Conservation (phyloP, 1,140 invertebrate species). For the Penaeus vannamei region DNA sequence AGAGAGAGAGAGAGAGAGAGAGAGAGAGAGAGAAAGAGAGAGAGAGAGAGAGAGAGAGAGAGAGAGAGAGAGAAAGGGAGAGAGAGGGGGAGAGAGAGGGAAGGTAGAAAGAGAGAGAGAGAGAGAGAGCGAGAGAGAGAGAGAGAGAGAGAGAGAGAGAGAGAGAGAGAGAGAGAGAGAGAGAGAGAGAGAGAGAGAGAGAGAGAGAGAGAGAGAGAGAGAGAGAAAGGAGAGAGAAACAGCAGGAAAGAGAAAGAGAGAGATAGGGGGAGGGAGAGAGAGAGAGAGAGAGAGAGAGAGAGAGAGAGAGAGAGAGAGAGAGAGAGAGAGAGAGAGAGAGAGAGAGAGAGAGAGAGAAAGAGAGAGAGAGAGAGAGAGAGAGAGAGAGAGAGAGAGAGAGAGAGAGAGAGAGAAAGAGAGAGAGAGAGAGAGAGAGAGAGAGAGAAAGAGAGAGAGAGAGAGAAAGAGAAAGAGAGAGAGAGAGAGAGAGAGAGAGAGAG, state of each 20-base stretch:
- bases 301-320: neutral
- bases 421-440: neutral
- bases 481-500: neutral
- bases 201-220: neutral
- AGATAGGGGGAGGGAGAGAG: neutral
- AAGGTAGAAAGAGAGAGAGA: too few relatives aligned
- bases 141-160: neutral
- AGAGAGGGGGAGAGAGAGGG: neutral
- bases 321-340: neutral
- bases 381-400: neutral
- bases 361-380: neutral
- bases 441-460: neutral
- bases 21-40: neutral
- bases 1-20: neutral
- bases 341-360: neutral
- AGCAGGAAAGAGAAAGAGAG: too few relatives aligned
- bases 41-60: neutral
- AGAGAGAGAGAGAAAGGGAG: neutral
- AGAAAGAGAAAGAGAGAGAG: too few relatives aligned
- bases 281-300: neutral
- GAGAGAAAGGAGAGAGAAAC: too few relatives aligned
- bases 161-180: neutral
- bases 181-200: neutral
- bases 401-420: neutral
- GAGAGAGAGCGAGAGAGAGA: too few relatives aligned